A percentile compares a stretch with the other conserved stretches of the same genome.
Evolutionary conservation across 2,888 invertebrate genomes (phyloP).

Genomic region (Sipha maydis): DNA sequence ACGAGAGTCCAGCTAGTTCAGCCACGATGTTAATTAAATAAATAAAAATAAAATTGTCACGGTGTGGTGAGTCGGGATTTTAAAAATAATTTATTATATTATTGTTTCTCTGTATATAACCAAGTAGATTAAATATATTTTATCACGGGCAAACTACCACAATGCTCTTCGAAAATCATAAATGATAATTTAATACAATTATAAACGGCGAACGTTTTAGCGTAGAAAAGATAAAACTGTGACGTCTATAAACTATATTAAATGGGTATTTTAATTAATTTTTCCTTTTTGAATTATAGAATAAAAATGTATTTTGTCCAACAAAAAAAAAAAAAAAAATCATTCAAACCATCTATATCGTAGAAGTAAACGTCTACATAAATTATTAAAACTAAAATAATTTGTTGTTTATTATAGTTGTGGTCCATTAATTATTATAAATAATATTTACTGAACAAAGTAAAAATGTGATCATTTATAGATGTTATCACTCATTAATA

Average conservation of each 20-base stretch:
- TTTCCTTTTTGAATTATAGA: neutral
- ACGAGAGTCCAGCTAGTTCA: neutral
- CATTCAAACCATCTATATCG: too few species aligned
- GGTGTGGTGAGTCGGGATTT: constrained; percentile 1
- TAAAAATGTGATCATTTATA: too few species aligned
- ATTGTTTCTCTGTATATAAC: neutral
- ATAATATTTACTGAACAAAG: too few species aligned
- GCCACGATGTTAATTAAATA: constrained; percentile 48
- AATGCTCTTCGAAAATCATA: neutral
- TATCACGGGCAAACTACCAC: neutral
- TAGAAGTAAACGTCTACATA: too few species aligned
- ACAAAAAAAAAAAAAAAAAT: too few species aligned
- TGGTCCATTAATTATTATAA: too few species aligned
- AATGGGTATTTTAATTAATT: neutral
- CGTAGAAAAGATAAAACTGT: neutral
- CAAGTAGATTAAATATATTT: constrained; percentile 41
- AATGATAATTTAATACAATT: constrained; percentile 13
- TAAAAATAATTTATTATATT: constrained; percentile 44
- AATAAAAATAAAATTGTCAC: constrained; percentile 50
- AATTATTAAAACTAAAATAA: too few species aligned
- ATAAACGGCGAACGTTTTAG: neutral
- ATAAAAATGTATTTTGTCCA: neutral
- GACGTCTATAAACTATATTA: neutral
- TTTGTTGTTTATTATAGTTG: too few species aligned
- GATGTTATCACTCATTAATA: too few species aligned